phyloP scores from a whole-genome alignment of 2,797 vertebrate genomes.

The Rhinichthys osculus region DNA sequence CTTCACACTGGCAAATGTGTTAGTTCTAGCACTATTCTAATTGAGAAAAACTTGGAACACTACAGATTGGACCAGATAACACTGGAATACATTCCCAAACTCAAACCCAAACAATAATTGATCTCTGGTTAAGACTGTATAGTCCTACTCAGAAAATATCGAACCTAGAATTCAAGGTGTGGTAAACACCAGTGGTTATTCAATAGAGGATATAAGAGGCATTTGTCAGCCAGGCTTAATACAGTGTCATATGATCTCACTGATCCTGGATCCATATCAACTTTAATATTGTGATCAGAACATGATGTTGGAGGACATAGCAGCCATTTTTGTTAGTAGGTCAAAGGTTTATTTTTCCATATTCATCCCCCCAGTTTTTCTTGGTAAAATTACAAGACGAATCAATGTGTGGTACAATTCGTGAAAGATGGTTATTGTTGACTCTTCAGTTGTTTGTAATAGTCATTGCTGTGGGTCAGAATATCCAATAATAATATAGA shows the following conservation, averaged over 20 bases:
- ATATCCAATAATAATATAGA: neutral
- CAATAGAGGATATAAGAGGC: constrained; percentile 4
- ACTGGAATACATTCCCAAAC: neutral
- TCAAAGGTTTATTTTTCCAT: neutral
- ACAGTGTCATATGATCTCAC: constrained; percentile 10
- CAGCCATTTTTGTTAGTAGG: constrained; percentile 7
- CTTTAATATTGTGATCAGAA: constrained; percentile 9
- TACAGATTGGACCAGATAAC: neutral
- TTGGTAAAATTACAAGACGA: neutral
- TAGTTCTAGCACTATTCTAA: neutral
- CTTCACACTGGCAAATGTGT: neutral
- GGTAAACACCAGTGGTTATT: constrained; percentile 46
- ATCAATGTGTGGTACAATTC: neutral
- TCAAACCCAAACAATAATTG: no score
- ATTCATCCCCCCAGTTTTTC: neutral
- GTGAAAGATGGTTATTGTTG: neutral
- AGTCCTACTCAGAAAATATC: constrained; percentile 35
- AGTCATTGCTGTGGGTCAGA: constrained; percentile 2
- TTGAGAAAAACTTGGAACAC: neutral
- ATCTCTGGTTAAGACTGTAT: constrained; percentile 6
- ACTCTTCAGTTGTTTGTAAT: neutral
- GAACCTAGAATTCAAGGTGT: constrained; percentile 54
- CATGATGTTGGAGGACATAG: neutral
- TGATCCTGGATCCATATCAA: neutral
- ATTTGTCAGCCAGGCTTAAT: constrained; percentile 20